A percentile compares a stretch with the other conserved stretches of the same genome.
phyloP scores from a whole-genome alignment of 2,888 invertebrate genomes.

The Belgica antarctica region DNA sequence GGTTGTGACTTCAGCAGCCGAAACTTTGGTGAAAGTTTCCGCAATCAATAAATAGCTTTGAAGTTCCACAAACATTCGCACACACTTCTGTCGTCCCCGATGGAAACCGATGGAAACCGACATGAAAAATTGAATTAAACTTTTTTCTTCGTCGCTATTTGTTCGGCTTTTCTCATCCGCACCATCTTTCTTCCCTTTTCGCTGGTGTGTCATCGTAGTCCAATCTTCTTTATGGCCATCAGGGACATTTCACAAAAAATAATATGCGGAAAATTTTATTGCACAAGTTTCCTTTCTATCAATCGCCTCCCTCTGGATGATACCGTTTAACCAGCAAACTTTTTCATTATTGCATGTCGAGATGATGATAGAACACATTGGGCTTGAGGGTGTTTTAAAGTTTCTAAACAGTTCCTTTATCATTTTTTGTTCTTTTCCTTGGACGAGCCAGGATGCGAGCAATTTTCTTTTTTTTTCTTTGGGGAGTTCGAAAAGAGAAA shows the following conservation, averaged over 20 bases:
- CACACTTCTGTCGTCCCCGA: slow-evolving; percentile 1
- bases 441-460: too few species aligned
- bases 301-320: background rate
- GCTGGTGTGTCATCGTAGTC: background rate
- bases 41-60: background rate
- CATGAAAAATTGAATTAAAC: slow-evolving; percentile 37
- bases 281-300: background rate
- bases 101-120: background rate
- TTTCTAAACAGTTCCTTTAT: background rate
- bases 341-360: background rate
- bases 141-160: background rate
- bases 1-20: background rate
- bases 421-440: too few species aligned
- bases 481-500: too few species aligned
- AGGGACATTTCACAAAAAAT: slow-evolving; percentile 18
- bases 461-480: too few species aligned
- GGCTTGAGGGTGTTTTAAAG: slow-evolving; percentile 1
- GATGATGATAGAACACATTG: background rate
- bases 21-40: background rate
- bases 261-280: slow-evolving; percentile 19
- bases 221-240: background rate
- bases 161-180: background rate
- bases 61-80: background rate
- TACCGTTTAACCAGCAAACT: slow-evolving; percentile 7
- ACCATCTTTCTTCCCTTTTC: background rate